phyloP scores from a whole-genome alignment of 2,797 vertebrate species.

The Bovichtus diacanthus region DNA sequence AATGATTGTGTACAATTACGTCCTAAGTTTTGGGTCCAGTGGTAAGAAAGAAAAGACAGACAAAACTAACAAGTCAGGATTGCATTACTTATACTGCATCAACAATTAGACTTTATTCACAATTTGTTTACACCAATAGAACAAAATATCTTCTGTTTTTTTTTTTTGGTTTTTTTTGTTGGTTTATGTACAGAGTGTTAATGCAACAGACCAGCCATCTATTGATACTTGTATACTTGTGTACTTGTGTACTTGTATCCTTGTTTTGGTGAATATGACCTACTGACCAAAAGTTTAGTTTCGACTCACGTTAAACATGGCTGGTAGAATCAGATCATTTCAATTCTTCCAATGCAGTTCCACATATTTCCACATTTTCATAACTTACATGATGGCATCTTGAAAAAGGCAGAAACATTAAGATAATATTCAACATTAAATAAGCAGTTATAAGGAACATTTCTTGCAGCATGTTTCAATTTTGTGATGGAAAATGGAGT shows the following conservation, averaged over 20 bases:
- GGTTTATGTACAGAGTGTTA: slow-evolving; percentile 81
- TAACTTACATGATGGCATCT: neutral
- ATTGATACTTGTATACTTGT: slow-evolving; percentile 24
- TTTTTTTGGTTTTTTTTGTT: slow-evolving; percentile 31
- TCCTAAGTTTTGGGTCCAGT: neutral
- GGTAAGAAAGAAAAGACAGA: neutral
- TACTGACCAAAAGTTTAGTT: neutral
- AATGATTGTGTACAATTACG: slow-evolving; percentile 13
- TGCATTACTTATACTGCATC: slow-evolving; percentile 78
- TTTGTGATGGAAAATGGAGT: slow-evolving; percentile 35
- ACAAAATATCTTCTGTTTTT: slow-evolving; percentile 87
- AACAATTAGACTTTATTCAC: slow-evolving; percentile 88
- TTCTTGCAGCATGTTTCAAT: slow-evolving; percentile 25
- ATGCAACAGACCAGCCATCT: slow-evolving; percentile 56
- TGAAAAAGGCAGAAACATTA: neutral
- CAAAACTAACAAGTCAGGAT: slow-evolving; percentile 33
- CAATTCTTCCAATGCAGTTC: neutral
- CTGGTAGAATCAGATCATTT: neutral
- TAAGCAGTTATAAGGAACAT: slow-evolving; percentile 10
- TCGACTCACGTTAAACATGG: neutral
- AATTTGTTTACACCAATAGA: slow-evolving; percentile 85
- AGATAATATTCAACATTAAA: slow-evolving; percentile 8
- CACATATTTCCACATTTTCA: neutral
- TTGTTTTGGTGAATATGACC: neutral
- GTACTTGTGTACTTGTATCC: too few relatives aligned